Evolutionary conservation across 1,140 invertebrate species (phyloP), one percentile per base, ranked within the genome.

Genomic region (Vanessa tameamea): DNA sequence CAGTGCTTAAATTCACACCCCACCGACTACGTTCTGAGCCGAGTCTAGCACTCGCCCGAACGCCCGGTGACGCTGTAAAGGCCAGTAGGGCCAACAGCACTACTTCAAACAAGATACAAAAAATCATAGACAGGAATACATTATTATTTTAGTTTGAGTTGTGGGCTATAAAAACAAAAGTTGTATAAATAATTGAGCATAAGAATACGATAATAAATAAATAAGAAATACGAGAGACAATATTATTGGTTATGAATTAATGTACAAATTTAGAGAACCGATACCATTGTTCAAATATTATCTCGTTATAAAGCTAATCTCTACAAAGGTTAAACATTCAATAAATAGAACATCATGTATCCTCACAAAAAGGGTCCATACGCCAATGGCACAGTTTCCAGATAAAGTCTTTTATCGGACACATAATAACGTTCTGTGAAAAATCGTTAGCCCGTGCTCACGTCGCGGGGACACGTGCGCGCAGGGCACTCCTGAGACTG

Each of bases 361-460:
- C 64, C 26, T 75, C 65, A 83, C 77, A 79, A 80, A 84, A 85
- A 80, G 75, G 72, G 79, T 76, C 75, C 71, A 37, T 78, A 78
- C 74, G 76, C 78, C 82, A 78, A 78, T 70, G 77, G 79, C 73
- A 78, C 77, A 81, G 72, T 82, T 84, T 78, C 76, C 82, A 82
- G 84, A 83, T 84, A 82, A 82, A 86, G 82, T 82, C 77, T 78
- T 80, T 83, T 86, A 86, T 86, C 79, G 81, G 77, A 82, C 82
- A 85, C 78, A 85, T 89, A 87, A 88, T 87, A 89, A 87, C 82
- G 80, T 87, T 88, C 82, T 81, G 79, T 84, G 83, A 90, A 85
- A 89, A 89, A 87, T 90, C 84, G 88, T 89, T 89, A 88, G 84
- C 74, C 80, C 82, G 77, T 85, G 83, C 83, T 86, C 88, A 89